Base-by-base conservation (phyloP, 2,888 invertebrate genomes). In the Tromatobia lineatoria region DNA sequence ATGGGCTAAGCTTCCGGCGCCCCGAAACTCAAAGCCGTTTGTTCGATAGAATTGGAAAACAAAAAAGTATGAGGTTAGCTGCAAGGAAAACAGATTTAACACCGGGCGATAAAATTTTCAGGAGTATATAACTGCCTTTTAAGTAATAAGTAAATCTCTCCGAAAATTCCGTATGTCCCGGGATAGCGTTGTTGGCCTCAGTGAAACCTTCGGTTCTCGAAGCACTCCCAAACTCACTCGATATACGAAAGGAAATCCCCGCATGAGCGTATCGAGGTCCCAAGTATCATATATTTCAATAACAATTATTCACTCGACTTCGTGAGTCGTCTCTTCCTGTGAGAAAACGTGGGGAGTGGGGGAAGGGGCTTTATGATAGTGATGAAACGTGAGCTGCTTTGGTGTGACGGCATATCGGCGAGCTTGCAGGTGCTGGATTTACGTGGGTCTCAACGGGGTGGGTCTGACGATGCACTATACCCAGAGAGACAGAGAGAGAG, bases 341-440 rank as follows among this genome's bases (percentile, higher is more conserved):
- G 25, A n/a, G n/a, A 50, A 7, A 8, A n/a, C 13, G 8, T 4
- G 3, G 52, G 4, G 18, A n/a, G 52, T 29, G 29, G 23, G 29
- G 34, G 0, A 10, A 38, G 38, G 54, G 42, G 67, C 29, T 66
- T 54, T 50, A 80, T 23, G 79, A 82, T 64, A 61, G 70, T 66
- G 82, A 79, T 34, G 74, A 82, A 79, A 74, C 74, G 67, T 59
- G 82, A 34, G 50, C 42, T 47, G 50, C 29, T 15, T 25, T 10
- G 45, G 79, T 52, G 64, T 54, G 61, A 80, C 42, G 71, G 64
- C 25, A 67, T 79, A 79, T 79, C 77, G 69, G 69, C 20, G 52
- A 18, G 42, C 45, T n/a, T 59, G 77, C 69, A 70, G 47, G 57
- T 59, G 52, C 47, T 54, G 69, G 77, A 70, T 67, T 77, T 69